Conservation (phyloP, 2,888 invertebrate species). For the Cephalotes varians region DNA sequence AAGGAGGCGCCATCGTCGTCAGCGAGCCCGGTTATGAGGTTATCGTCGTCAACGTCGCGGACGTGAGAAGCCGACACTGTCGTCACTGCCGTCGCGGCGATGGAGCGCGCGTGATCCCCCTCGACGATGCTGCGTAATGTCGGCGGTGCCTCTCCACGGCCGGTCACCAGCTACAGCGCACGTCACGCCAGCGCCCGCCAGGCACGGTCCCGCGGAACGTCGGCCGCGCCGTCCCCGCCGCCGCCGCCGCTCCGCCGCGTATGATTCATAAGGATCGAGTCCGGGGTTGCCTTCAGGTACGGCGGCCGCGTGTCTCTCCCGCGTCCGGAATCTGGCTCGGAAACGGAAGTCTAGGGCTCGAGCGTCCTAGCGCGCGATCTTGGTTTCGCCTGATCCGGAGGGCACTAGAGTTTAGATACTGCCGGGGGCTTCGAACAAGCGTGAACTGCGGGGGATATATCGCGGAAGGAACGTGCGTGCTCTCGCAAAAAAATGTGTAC, state of each 20-base stretch:
- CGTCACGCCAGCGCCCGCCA: slow-evolving; percentile 28
- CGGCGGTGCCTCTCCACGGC: slow-evolving; percentile 54
- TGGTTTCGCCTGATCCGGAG: neutral
- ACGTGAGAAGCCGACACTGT: slow-evolving; percentile 51
- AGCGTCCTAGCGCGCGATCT: neutral
- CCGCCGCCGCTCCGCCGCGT: slow-evolving; percentile 50
- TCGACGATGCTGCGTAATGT: slow-evolving; percentile 73
- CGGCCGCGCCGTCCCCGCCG: slow-evolving; percentile 1
- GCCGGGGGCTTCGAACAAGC: too few species aligned
- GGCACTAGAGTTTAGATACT: neutral
- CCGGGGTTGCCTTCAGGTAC: slow-evolving; percentile 67
- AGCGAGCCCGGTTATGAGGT: slow-evolving; percentile 50
- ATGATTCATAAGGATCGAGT: slow-evolving; percentile 66
- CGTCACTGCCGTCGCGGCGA: neutral
- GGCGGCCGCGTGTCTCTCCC: neutral
- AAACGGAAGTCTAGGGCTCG: neutral
- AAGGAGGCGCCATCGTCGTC: slow-evolving; percentile 30
- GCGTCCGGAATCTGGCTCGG: neutral
- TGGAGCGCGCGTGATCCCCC: slow-evolving; percentile 52
- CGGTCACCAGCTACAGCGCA: slow-evolving; percentile 24
- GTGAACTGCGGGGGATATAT: too few species aligned
- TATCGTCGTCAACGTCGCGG: slow-evolving; percentile 64
- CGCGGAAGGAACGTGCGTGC: too few species aligned
- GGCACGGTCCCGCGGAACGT: slow-evolving; percentile 1
- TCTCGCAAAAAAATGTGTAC: neutral